phyloP scores from a whole-genome alignment of 2,888 invertebrate species.

The Protodeltote pygarga region DNA sequence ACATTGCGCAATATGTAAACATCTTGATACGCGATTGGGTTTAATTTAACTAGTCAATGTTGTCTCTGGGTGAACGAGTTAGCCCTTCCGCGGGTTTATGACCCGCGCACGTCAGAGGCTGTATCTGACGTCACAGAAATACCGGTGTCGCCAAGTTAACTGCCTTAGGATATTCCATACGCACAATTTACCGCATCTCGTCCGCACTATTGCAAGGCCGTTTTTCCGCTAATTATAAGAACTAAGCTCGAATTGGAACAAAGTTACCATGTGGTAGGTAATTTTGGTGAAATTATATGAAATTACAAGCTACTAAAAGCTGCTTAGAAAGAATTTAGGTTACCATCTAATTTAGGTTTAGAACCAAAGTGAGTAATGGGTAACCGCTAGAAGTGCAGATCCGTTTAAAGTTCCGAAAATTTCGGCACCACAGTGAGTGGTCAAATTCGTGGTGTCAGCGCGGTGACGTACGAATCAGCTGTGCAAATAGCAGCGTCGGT shows the following conservation, averaged over 20 bases:
- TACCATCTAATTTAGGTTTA: not conserved
- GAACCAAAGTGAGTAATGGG: too few relatives aligned
- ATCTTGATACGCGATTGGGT: too few relatives aligned
- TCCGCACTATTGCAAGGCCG: not conserved
- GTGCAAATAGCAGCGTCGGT: conserved; percentile 50
- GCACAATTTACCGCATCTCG: conserved; percentile 5
- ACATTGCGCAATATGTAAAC: too few relatives aligned
- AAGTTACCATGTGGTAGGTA: too few relatives aligned
- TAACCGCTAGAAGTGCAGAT: conserved; percentile 9
- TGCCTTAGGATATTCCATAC: conserved; percentile 32
- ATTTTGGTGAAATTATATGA: conserved; percentile 29
- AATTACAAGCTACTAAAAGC: conserved; percentile 4
- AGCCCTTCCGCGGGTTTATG: conserved; percentile 26
- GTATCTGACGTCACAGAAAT: conserved; percentile 35
- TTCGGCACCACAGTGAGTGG: conserved; percentile 1
- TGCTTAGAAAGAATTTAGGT: not conserved
- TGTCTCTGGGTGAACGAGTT: conserved; percentile 24
- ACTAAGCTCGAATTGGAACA: conserved; percentile 15
- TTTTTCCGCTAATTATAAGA: conserved; percentile 7
- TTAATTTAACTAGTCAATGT: too few relatives aligned
- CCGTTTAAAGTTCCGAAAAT: conserved; percentile 28
- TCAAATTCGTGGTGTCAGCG: conserved; percentile 23
- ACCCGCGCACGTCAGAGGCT: conserved; percentile 29
- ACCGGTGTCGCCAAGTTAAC: conserved; percentile 13
- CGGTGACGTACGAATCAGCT: conserved; percentile 66